Conservation (phyloP, 1,140 invertebrate species). For the Penaeus vannamei region DNA sequence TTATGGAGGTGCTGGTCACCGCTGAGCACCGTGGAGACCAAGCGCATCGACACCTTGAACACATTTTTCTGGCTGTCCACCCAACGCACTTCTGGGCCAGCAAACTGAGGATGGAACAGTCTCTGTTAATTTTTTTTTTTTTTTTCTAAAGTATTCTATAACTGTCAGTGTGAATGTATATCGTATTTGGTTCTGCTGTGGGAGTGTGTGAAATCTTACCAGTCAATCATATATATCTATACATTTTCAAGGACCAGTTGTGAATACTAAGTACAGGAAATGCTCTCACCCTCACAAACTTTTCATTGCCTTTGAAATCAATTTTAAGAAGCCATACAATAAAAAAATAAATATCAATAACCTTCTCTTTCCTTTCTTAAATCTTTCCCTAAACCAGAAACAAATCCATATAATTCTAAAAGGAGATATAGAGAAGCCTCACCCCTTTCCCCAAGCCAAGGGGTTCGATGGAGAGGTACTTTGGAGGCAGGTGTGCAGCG, state of each 20-base stretch:
- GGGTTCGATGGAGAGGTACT: slow-evolving; percentile 90
- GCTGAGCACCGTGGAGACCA: slow-evolving; percentile 91
- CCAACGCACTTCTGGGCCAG: slow-evolving; percentile 92
- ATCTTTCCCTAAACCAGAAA: slow-evolving; percentile 69
- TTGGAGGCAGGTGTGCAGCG: slow-evolving; percentile 85
- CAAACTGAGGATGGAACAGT: slow-evolving; percentile 78
- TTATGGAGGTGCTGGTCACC: slow-evolving; percentile 89
- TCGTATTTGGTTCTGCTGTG: too few relatives aligned
- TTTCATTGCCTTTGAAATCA: too few relatives aligned
- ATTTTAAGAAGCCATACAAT: too few relatives aligned
- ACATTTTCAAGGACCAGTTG: too few relatives aligned
- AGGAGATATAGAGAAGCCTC: slow-evolving; percentile 70
- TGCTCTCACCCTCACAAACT: too few relatives aligned
- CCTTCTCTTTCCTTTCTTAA: not conserved
- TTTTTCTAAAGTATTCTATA: not conserved
- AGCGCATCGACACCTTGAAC: slow-evolving; percentile 85
- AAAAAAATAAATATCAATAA: too few relatives aligned
- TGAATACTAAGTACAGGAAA: too few relatives aligned
- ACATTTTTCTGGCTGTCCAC: slow-evolving; percentile 90
- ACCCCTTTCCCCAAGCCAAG: slow-evolving; percentile 91
- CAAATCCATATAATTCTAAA: not conserved
- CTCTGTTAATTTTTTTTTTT: not conserved
- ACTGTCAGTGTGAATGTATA: not conserved
- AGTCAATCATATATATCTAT: too few relatives aligned
- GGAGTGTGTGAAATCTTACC: too few relatives aligned